Conservation (phyloP, 2,113 vertebrate genomes). For the Cettia cetti region DNA sequence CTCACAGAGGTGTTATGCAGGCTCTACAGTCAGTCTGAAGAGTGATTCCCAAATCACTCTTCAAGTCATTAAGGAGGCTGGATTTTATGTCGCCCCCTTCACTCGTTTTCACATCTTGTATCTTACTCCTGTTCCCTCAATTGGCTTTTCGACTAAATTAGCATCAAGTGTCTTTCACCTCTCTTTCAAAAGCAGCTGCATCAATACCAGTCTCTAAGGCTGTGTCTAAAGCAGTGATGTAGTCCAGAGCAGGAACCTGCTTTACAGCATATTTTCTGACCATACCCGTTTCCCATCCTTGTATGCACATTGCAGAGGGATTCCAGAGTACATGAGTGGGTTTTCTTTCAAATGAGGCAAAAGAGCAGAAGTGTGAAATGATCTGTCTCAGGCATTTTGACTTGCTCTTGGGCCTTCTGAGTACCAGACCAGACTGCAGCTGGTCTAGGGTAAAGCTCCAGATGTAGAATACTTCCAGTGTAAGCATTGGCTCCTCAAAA, state of each 20-base stretch:
- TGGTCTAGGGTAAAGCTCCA: neutral
- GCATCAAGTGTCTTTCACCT: neutral
- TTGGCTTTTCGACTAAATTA: neutral
- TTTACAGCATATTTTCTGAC: neutral
- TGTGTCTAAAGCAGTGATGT: neutral
- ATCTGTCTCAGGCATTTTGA: neutral
- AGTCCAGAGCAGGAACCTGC: neutral
- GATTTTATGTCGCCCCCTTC: neutral
- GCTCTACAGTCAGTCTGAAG: neutral
- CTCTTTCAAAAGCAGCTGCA: neutral
- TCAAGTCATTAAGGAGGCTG: neutral
- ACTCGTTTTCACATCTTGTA: neutral
- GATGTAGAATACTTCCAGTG: neutral
- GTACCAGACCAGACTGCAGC: neutral
- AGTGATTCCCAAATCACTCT: neutral
- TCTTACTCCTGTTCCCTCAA: neutral
- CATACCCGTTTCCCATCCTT: neutral
- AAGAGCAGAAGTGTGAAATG: neutral
- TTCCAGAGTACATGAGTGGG: accelerated
- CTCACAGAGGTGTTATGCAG: neutral
- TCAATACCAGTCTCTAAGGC: neutral
- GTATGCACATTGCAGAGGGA: neutral
- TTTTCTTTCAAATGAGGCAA: neutral
- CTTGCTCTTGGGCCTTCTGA: neutral
- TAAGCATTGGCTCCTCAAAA: neutral